phyloP scores from a whole-genome alignment of 2,113 vertebrate genomes.

The Burhinus bistriatus region DNA sequence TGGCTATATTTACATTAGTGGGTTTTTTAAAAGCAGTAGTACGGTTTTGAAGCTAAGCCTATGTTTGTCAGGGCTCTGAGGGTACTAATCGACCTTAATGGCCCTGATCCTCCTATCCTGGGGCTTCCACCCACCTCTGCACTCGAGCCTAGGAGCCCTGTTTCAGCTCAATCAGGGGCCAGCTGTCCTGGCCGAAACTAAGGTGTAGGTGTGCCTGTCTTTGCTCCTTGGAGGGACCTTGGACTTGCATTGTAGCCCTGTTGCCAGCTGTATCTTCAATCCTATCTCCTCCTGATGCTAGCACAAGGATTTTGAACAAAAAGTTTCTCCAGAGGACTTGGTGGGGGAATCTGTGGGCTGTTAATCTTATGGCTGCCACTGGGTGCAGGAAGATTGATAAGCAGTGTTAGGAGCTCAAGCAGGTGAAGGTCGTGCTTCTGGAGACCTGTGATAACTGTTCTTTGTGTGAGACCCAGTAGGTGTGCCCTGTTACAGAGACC shows the following conservation, averaged over 20 bases:
- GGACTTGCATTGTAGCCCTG: not conserved
- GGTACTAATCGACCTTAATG: not conserved
- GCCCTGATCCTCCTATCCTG: not conserved
- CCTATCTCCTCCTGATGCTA: not conserved
- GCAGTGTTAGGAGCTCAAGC: not conserved
- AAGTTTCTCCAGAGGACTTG: not conserved
- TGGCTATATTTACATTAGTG: not conserved
- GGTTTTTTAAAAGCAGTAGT: not conserved
- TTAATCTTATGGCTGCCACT: not conserved
- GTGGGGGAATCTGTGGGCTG: not conserved
- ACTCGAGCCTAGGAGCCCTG: not conserved
- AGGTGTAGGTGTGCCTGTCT: rapidly evolving
- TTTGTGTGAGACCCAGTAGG: not conserved
- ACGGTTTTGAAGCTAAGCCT: not conserved
- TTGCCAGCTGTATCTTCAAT: not conserved
- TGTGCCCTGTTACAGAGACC: not conserved
- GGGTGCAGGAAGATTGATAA: not conserved
- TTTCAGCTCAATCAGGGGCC: not conserved
- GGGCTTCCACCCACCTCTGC: not conserved
- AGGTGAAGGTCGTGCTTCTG: not conserved
- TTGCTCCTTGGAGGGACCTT: not conserved
- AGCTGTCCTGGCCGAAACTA: rapidly evolving
- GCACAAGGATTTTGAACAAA: not conserved
- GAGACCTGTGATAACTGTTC: not conserved
- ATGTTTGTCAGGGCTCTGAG: not conserved